phyloP scores from a whole-genome alignment of 2,888 invertebrate species.

The Euspilapteryx auroguttella region DNA sequence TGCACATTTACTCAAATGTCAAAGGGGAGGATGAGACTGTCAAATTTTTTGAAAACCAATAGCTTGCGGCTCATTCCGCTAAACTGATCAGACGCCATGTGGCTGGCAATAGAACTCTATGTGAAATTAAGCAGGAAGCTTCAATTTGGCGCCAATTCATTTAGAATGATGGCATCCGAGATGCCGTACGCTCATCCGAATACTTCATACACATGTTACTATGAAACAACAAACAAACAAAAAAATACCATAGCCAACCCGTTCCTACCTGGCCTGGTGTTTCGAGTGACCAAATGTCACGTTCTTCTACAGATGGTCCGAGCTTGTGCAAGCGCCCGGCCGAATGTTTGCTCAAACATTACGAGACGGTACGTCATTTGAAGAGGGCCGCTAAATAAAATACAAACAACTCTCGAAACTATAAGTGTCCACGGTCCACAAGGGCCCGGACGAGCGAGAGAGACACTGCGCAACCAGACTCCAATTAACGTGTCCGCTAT shows the following conservation, averaged over 20 bases:
- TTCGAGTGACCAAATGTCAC: constrained; percentile 39
- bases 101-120: constrained; percentile 34
- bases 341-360: constrained; percentile 54
- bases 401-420: constrained; percentile 45
- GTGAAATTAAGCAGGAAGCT: constrained; percentile 52
- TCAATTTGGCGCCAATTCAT: constrained; percentile 55
- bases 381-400: constrained; percentile 56
- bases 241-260: constrained; percentile 4
- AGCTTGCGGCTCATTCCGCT: constrained; percentile 32
- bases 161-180: constrained; percentile 34
- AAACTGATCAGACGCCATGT: constrained; percentile 50
- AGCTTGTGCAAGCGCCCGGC: constrained; percentile 46
- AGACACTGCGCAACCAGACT: not conserved
- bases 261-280: constrained; percentile 20
- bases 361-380: constrained; percentile 58
- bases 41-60: constrained; percentile 30
- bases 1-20: constrained; percentile 30
- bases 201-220: constrained; percentile 23
- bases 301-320: constrained; percentile 47
- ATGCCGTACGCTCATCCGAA: constrained; percentile 32
- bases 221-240: constrained; percentile 21
- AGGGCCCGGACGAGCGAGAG: too few relatives aligned
- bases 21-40: constrained; percentile 29
- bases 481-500: constrained; percentile 4
- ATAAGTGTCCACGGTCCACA: too few relatives aligned